phyloP scores from a whole-genome alignment of 2,888 invertebrate species.

The Rosalia funebris region DNA sequence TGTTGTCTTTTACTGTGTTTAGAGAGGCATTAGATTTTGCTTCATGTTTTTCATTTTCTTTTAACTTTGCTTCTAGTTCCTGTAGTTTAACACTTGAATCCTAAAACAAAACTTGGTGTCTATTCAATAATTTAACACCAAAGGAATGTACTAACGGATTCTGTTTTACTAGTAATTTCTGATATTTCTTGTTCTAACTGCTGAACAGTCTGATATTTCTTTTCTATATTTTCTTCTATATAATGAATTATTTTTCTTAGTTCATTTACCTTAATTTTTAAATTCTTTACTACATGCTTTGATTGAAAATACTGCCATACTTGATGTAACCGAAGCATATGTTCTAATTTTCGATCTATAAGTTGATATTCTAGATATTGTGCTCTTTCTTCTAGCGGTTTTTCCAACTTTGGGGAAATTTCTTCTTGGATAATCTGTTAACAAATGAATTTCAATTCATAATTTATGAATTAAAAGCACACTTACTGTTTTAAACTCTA shows the following conservation, averaged over 20 bases:
- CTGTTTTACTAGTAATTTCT: slow-evolving; percentile 73
- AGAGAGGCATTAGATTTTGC: slow-evolving; percentile 72
- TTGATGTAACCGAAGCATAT: slow-evolving; percentile 76
- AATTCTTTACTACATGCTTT: slow-evolving; percentile 45
- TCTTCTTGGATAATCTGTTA: slow-evolving; percentile 80
- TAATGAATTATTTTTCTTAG: slow-evolving; percentile 49
- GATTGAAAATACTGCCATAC: slow-evolving; percentile 76
- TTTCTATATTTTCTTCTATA: slow-evolving; percentile 66
- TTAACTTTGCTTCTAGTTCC: slow-evolving; percentile 72
- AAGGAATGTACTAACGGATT: slow-evolving; percentile 73
- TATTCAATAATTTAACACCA: no score
- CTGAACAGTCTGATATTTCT: slow-evolving; percentile 67
- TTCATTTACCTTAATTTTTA: slow-evolving; percentile 51
- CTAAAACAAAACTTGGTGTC: no score
- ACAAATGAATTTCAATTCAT: not conserved
- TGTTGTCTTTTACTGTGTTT: slow-evolving; percentile 73
- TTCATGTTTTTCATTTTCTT: slow-evolving; percentile 73
- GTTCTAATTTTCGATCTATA: slow-evolving; percentile 84
- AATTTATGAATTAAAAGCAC: no score
- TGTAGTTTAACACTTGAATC: slow-evolving; percentile 74
- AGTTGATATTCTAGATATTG: slow-evolving; percentile 90
- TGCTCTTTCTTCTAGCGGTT: slow-evolving; percentile 84
- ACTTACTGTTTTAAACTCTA: slow-evolving; percentile 71
- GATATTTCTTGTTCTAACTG: slow-evolving; percentile 70
- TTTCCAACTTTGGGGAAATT: slow-evolving; percentile 88